Base-by-base conservation (phyloP, 2,113 vertebrate genomes). In the Oenanthe melanoleuca region DNA sequence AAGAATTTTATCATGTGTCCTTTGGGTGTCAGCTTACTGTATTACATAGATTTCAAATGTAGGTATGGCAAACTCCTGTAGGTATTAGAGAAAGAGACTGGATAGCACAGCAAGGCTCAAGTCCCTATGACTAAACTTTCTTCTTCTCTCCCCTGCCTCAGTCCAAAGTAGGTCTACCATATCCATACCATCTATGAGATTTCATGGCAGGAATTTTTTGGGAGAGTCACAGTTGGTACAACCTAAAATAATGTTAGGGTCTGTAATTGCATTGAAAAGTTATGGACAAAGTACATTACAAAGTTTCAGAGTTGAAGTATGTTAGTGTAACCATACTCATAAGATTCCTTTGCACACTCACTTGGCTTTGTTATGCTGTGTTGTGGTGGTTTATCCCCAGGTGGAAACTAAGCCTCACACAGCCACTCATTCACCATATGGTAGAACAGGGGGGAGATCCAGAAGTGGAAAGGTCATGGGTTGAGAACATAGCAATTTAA, bases 361-460 rank as follows among this genome's bases (percentile, higher is more conserved):
- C 5, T 66, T 47, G 16, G 11, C 31, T 92, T 92, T 70, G 14
- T 70, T 52, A 31, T 26, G 10, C 20, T 47, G 15, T 40, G 8
- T 21, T 0, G 0, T 69, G 14, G 6, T 45, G 26, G 4, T 55
- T 55, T 40, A 40, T 55, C 19, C 28, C 12, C 40, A 47, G 40
- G 24, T 40, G 29, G 40, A 55, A 55, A 11, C 12, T 29, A 8
- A 29, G 16, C 2, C 23, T 86, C 38, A 45, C 18, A 38, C 9
- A 45, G 38, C 12, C 38, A 28, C 14, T 69, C 9, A 28, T 5
- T 38, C 38, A 33, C 10, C 18, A 16, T 38, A 16, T 24, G 25
- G 13, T n/a, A 37, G 28, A 60, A 23, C 2, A 37, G 17, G 3
- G 8, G 22, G 33, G 14, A 52, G 53, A 28, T 52, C 15, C 14